Percentiles rank a stretch among this genome's conserved stretches.
phyloP scores from a whole-genome alignment of 2,888 invertebrate genomes.

The Labia minor region DNA sequence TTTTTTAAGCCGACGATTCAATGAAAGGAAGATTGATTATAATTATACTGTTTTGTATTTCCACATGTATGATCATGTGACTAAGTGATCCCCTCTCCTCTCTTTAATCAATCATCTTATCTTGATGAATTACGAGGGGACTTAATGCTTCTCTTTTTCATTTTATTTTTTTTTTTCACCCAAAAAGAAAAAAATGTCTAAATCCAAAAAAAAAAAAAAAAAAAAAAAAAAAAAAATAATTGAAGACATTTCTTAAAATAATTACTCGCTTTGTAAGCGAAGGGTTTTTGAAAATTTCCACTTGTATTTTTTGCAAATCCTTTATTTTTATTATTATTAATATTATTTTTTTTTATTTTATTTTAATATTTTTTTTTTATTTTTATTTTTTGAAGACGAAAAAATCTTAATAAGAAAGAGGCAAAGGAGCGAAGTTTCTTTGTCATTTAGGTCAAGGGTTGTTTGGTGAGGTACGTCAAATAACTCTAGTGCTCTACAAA shows the following conservation, averaged over 20 bases:
- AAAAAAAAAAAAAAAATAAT: no score
- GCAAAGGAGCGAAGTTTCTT: background rate
- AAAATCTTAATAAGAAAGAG: background rate
- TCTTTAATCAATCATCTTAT: background rate
- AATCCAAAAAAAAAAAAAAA: no score
- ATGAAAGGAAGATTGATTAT: constrained; percentile 2
- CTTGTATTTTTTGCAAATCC: background rate
- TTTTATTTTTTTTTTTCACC: background rate
- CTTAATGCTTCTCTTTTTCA: background rate
- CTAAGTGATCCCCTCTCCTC: background rate
- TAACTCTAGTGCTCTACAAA: background rate
- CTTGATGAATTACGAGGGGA: background rate
- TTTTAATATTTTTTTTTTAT: no score
- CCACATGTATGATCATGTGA: constrained; percentile 13
- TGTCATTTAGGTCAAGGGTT: constrained; percentile 13
- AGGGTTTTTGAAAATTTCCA: background rate
- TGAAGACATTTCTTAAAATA: no score
- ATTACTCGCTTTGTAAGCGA: no score
- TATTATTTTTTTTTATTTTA: no score
- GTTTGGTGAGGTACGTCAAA: background rate
- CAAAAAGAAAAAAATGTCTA: no score
- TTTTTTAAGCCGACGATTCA: background rate
- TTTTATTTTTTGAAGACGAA: background rate
- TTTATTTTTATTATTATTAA: no score
- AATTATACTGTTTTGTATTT: background rate